Conservation (phyloP, 2,113 vertebrate genomes). For the Neolamprologus fasciatus region DNA sequence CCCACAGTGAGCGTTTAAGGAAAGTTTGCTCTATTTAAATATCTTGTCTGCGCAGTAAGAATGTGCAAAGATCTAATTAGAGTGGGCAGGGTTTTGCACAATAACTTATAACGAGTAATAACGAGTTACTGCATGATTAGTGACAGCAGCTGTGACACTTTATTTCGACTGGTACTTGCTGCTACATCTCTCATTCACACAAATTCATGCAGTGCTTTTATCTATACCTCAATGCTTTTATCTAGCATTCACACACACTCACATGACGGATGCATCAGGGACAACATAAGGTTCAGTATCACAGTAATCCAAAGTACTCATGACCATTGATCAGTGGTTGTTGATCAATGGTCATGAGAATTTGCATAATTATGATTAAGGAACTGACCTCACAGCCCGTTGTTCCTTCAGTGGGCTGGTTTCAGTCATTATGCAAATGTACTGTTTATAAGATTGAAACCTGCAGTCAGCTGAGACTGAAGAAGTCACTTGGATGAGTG, state of each 20-base stretch:
- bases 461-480: too few relatives aligned
- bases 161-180: neutral
- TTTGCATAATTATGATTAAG: too few relatives aligned
- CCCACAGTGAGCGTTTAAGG: neutral
- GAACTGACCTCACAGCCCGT: too few relatives aligned
- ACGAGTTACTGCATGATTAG: neutral
- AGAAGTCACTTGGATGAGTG: too few relatives aligned
- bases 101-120: neutral
- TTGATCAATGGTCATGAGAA: too few relatives aligned
- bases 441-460: too few relatives aligned
- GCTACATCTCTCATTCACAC: neutral
- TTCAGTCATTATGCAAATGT: too few relatives aligned
- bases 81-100: fast-evolving
- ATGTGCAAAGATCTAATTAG: neutral
- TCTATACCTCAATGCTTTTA: neutral
- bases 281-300: fast-evolving
- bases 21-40: neutral
- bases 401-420: too few relatives aligned
- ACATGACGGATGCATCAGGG: neutral
- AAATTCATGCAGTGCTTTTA: neutral
- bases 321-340: too few relatives aligned
- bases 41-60: neutral
- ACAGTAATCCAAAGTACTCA: neutral
- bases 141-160: neutral
- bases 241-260: neutral